phyloP scores from a whole-genome alignment of 2,888 invertebrate genomes.

The Clostera curtula region DNA sequence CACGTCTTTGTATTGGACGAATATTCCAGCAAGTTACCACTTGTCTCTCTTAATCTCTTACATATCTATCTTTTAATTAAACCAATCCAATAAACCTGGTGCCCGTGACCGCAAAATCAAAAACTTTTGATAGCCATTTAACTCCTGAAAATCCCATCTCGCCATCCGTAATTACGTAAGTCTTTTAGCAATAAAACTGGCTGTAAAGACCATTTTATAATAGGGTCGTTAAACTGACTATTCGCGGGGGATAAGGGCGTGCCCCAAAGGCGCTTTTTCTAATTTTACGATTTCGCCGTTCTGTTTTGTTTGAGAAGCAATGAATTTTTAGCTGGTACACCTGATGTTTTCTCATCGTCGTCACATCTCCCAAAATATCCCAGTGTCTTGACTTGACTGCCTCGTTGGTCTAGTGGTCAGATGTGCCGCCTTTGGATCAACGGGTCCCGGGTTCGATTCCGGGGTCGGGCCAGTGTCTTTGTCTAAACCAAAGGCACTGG shows the following conservation, averaged over 20 bases:
- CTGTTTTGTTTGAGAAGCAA: conserved; percentile 42
- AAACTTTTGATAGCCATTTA: conserved; percentile 62
- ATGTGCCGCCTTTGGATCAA: no score
- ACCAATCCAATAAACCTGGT: conserved; percentile 25
- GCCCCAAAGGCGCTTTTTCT: conserved; percentile 45
- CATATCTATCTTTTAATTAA: no score
- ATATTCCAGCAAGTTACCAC: no score
- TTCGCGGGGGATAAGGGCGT: conserved; percentile 38
- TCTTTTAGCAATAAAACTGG: conserved; percentile 69
- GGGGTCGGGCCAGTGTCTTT: no score
- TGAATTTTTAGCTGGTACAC: conserved; percentile 4
- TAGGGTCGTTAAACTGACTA: conserved; percentile 64
- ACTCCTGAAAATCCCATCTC: conserved; percentile 57
- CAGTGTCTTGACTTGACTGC: no score
- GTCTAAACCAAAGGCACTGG: no score
- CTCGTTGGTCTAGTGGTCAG: no score
- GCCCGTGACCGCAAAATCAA: conserved; percentile 53
- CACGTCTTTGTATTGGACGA: no score
- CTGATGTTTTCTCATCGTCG: not conserved
- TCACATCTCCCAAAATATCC: no score
- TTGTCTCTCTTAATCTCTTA: no score
- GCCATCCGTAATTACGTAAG: conserved; percentile 67
- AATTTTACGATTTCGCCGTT: conserved; percentile 57
- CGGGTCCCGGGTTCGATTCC: no score
- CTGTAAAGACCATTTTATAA: conserved; percentile 73